Base-by-base conservation (phyloP, 1,140 invertebrate genomes). In the Zaprionus ornatus region DNA sequence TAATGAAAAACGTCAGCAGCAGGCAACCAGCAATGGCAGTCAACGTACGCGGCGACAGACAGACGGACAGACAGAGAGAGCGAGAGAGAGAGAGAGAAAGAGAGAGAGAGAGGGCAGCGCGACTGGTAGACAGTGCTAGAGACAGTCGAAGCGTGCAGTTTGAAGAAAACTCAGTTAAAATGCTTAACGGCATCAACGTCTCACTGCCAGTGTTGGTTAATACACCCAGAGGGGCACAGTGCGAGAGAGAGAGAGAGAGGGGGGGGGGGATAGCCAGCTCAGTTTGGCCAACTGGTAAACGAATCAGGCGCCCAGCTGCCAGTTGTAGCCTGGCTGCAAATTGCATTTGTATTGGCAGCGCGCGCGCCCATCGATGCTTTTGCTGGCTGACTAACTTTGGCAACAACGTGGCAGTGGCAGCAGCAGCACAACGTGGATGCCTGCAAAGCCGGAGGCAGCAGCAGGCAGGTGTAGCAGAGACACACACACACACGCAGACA, bases 311-410 rank as follows among this genome's bases (percentile, higher is more conserved):
- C 85, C 84, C 84, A 90, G 81, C 84, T 90, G 85, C 85, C 85
- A 82, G 82, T 84, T 80, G 77, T 85, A 75, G 77, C 69, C 64
- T 45, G 71, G 64, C 70, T 90, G 85, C 77, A 90, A 90, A 90
- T 90, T 90, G 82, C 85, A 90, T 90, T 90, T 90, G 85, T 90
- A 90, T 90, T 90, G 85, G 85, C 85, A 82, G 85, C 85, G 79
- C 37, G 85, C 85, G 79, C 37, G 15, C 1, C 72, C 82, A 77
- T 76, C 81, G 83, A 63, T 90, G 84, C 54, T 72, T 77, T 80
- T 80, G 69, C 78, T 78, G 75, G 65, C 66, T 80, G 75, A 78
- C 70, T 80, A 65, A 69, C 65, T 75, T 67, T 59, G 54, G 64
- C 76, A 54, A 54, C 66, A 77, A 15, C 37, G 45, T 50, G 35